Base-by-base conservation (phyloP, 2,797 vertebrate genomes). In the Sebastes elongatus region DNA sequence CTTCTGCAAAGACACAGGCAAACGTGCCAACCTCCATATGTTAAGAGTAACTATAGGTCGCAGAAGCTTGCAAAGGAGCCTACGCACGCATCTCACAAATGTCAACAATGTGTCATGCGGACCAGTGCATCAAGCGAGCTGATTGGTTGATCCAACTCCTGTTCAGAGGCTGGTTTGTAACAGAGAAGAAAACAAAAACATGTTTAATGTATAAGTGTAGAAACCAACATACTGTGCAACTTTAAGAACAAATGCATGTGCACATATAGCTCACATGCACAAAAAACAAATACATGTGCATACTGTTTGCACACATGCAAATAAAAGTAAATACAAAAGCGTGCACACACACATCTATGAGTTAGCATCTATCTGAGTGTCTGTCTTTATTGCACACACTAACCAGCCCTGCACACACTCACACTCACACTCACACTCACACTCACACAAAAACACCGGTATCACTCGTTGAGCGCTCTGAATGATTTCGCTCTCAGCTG, bases 401-500 rank as follows among this genome's bases (percentile, higher is more conserved):
- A 52, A 67, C 57, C 78, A 59, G 3, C 42, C 42, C 42, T 46
- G 16, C 72, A 71, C 76, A 61, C 74, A 46, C 75, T 10, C 67
- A 46, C 53, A 20, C 23, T 25, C 23, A 25, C 23, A 25, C 78
- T 61, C 23, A 25, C 23, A 25, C 78, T 61, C 67, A 49, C 55
- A 49, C 71, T 22, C 60, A 74, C 67, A 82, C 4, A 71, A 30
- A 76, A n/a, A 18, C 82, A 65, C 78, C 59, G 71, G 87, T 88
- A 87, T 87, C 87, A 80, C 75, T 83, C 72, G 59, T 90, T 86
- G 78, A 84, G 74, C 10, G 71, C 89, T 88, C 83, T 90, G 89
- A 91, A 88, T 81, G 75, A 76, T 92, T 88, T 86, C 4, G 59
- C 91, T 93, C 88, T 93, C 87, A 89, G 91, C 88, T 82, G 87